These are phyloP conservation scores for Micronisus gabar DNA, from an alignment of 2,113 vertebrate genomes.

Conservation along the genomic window DNA sequence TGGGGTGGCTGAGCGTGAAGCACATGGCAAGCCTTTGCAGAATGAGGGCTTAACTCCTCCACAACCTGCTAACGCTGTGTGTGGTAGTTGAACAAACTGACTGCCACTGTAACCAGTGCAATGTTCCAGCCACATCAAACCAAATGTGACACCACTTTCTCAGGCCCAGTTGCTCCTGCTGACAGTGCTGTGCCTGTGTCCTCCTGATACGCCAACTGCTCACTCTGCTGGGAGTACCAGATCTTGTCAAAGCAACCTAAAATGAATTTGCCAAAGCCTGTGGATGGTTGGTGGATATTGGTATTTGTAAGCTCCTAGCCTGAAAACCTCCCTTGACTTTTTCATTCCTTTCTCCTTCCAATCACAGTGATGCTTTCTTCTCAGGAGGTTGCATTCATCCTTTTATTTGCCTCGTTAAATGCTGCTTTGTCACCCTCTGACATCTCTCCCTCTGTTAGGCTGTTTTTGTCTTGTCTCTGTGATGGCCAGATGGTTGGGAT, in stretches of 20 bases:
- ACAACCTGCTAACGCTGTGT: fast-evolving
- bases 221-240: not conserved
- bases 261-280: not conserved
- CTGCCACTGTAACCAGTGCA: not conserved
- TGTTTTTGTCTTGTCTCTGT: not conserved
- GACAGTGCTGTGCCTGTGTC: not conserved
- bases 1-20: not conserved
- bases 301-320: not conserved
- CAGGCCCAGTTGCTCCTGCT: not conserved
- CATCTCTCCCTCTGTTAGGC: not conserved
- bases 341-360: not conserved
- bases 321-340: not conserved
- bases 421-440: not conserved
- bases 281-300: not conserved
- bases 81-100: not conserved
- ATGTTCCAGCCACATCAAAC: not conserved
- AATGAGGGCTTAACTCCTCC: not conserved
- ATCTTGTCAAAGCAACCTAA: not conserved
- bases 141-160: not conserved
- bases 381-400: not conserved
- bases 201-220: not conserved
- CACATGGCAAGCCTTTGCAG: not conserved
- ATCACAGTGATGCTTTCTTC: not conserved
- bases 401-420: not conserved
- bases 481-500: not conserved